Base-by-base conservation (phyloP, 2,888 invertebrate species). In the Leptarthrus brevirostris region DNA sequence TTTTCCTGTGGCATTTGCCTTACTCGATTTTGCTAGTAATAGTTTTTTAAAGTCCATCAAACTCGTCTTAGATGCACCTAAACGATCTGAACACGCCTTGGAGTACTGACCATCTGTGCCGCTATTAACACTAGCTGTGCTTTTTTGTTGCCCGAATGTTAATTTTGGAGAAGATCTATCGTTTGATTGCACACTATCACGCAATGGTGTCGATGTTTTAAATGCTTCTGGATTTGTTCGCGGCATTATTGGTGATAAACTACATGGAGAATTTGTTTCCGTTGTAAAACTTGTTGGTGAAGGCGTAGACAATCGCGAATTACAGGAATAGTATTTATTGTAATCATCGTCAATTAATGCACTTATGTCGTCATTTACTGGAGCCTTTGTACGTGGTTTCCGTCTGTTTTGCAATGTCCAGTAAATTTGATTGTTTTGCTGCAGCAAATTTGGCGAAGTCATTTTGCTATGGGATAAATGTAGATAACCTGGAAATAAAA, bases 1-100 rank as follows among this genome's bases (percentile, higher is more conserved):
- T 75, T 90, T 90, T 54, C 82, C 86, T 80, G 88, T 87, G 30
- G 88, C 86, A 47, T 85, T 85, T 74, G 88, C 85, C 81, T 91
- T 91, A 1, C 90, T 89, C 78, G 92, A 92, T 79, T 93, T 93
- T 79, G 93, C 91, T 36, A 94, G 86, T 22, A 94, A 86, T 12
- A 94, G 86, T 80, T 91, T 90, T 82, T 95, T 95, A 82, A 95
- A 95, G 84, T 95, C 94, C 81, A 93, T 87, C 75, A 94, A 87
- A 1, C 93, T 93, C 0, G 94, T 95, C 80, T 93, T 91, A 74
- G 90, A 89, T 1, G 89, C 83, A 0, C 90, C 90, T 79, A 89
- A 88, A 76, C 90, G 87, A 82, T 91, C 91, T 4, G 89, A 89
- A 78, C 91, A 91, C 22, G 88, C 88, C 78, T 81, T 86, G 83